Evolutionary conservation across 2,113 vertebrate genomes (phyloP).

Genomic region (Aythya baeri): DNA sequence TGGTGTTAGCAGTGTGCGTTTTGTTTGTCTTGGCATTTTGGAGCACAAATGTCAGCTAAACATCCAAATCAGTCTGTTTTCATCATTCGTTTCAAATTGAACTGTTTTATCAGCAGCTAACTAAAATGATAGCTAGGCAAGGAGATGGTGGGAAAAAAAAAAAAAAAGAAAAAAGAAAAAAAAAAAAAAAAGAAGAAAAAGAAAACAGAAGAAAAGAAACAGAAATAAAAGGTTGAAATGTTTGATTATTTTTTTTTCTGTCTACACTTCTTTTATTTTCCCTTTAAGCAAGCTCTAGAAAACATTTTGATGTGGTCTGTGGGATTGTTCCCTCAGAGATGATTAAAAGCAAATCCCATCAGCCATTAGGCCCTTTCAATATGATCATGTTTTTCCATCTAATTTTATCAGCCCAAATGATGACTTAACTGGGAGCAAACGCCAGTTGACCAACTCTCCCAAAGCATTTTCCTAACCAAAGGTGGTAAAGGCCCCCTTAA

Average conservation of each 20-base stretch:
- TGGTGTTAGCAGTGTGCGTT: fast-evolving
- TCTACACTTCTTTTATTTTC: background rate
- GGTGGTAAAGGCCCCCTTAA: background rate
- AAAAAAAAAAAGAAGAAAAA: background rate
- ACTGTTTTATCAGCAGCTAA: background rate
- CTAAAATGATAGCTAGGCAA: background rate
- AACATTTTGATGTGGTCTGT: background rate
- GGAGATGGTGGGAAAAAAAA: background rate
- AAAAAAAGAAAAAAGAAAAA: background rate
- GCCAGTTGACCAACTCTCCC: background rate
- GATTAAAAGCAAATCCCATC: background rate
- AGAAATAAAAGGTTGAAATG: background rate
- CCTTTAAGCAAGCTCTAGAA: background rate
- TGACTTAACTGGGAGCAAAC: background rate
- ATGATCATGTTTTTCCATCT: background rate
- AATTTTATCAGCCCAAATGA: background rate
- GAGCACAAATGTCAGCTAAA: background rate
- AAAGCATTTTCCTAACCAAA: background rate
- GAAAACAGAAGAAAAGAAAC: background rate
- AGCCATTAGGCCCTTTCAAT: background rate
- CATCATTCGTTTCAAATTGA: background rate
- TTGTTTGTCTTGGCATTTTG: background rate
- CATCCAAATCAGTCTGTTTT: background rate
- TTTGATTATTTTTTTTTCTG: background rate
- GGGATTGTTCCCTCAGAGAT: constrained; percentile 7